Base-by-base conservation (phyloP, 2,888 invertebrate species). In the Tridacna gigas region DNA sequence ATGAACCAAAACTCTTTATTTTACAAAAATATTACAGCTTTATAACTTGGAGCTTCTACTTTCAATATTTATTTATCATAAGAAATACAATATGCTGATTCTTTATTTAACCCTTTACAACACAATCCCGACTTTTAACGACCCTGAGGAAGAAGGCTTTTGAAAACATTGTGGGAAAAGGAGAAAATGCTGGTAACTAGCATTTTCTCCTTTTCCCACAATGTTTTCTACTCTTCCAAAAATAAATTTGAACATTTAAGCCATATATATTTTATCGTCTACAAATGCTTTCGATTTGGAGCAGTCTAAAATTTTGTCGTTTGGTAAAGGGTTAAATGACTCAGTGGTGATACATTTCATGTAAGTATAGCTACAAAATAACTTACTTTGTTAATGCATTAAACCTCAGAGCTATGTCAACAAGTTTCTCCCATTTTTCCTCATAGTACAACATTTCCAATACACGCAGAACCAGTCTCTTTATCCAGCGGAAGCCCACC, bases 361-460 rank as follows among this genome's bases (percentile, higher is more conserved):
- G 37, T 37, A 37, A 37, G 37, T 37, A 4, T 4, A 37, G 7
- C 37, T 37, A 7, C 2, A 37, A 20, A 56, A 56, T 11, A 45
- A 89, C 93, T 92, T 80, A 94, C 94, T 93, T 92, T 76, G 95
- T 92, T 9, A 95, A 77, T 51, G 94, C 94, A 86, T 91, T 94
- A 86, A 94, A 95, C 73, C 93, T 88, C 7, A 95, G 89, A n/a
- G 93, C 94, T 51, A 94, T 88, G 80, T 95, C 94, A 25, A 93
- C 93, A 47, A 94, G 92, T 80, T 92, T 92, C 88, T 95, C 95
- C 94, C 94, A 95, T 86, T 94, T 94, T 82, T 92, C 89, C 80
- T 94, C 92, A 82, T 91, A 90, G 83, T 92, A 93, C 73, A 95
- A 85, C 79, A 94, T 82, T 86, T 94, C 94, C 25, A 95, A 66